Conservation (phyloP, 2,888 invertebrate species). For the Hemicrepidius hirtus region DNA sequence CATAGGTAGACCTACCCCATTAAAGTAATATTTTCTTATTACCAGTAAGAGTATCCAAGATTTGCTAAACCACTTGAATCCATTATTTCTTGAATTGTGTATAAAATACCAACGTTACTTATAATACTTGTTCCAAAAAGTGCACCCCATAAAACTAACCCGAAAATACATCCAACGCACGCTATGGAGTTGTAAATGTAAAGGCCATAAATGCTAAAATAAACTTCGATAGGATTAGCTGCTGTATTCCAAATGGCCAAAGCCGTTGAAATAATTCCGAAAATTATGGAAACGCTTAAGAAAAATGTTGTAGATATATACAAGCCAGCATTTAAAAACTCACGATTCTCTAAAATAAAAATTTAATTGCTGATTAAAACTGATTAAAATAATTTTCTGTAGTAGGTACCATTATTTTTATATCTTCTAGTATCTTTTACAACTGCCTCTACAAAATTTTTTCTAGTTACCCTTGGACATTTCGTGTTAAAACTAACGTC, state of each 20-base stretch:
- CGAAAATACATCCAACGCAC: conserved; percentile 62
- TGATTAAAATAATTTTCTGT: no score
- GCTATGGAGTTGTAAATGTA: conserved; percentile 78
- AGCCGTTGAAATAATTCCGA: conserved; percentile 71
- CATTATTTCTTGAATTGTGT: conserved; percentile 66
- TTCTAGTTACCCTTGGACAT: conserved; percentile 43
- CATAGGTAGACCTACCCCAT: conserved; percentile 65
- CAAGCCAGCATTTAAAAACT: conserved; percentile 70
- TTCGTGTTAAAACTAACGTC: conserved; percentile 37
- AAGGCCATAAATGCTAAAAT: conserved; percentile 76
- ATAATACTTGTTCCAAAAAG: conserved; percentile 65
- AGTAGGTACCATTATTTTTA: no score
- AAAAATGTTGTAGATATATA: conserved; percentile 77
- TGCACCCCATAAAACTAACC: conserved; percentile 70
- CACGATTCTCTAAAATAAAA: conserved; percentile 54
- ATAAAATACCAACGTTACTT: conserved; percentile 68
- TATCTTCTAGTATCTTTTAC: background rate
- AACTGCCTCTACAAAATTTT: background rate
- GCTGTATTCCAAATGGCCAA: conserved; percentile 77
- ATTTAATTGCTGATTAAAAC: no score
- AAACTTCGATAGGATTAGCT: conserved; percentile 76
- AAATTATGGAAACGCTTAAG: conserved; percentile 72
- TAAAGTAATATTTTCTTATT: conserved; percentile 52
- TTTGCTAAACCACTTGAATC: conserved; percentile 64
- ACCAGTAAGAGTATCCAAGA: conserved; percentile 73